Conservation (phyloP, 2,113 vertebrate genomes). For the Gnathonemus longibarbis region DNA sequence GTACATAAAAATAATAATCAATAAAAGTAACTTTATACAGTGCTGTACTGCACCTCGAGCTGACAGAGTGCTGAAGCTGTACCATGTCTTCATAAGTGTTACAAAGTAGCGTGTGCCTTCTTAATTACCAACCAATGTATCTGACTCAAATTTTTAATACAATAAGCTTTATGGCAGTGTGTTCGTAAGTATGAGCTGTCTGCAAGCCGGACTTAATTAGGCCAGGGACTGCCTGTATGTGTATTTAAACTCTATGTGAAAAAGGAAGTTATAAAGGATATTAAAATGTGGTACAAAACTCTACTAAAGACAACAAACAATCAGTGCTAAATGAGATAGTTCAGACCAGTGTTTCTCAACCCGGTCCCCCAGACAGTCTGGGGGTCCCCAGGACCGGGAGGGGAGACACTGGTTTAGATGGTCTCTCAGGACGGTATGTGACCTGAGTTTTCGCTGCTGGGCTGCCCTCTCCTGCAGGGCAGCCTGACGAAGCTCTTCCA, state of each 20-base stretch:
- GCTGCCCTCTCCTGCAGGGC: conserved; percentile 40
- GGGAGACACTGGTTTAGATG: background rate
- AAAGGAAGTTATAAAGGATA: background rate
- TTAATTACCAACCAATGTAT: background rate
- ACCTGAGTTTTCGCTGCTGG: conserved; percentile 66
- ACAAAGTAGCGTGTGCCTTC: background rate
- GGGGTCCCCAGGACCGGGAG: background rate
- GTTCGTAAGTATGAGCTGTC: background rate
- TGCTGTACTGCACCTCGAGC: background rate
- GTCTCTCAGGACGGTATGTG: background rate
- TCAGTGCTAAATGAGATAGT: background rate
- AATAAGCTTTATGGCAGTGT: background rate
- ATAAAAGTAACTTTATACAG: background rate
- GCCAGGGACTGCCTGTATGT: background rate
- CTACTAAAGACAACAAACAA: background rate
- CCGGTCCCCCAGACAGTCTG: background rate
- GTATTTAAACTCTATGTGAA: background rate
- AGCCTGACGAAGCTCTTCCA: conserved; percentile 53
- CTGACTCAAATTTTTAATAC: background rate
- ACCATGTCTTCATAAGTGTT: background rate
- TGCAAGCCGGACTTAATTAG: background rate
- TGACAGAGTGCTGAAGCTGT: background rate
- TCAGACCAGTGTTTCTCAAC: background rate
- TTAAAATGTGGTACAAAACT: background rate
- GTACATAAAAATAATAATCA: background rate